Evolutionary conservation across 1,140 invertebrate genomes (phyloP), one percentile per base, ranked within the genome.

Genomic region (Goniozus legneri): DNA sequence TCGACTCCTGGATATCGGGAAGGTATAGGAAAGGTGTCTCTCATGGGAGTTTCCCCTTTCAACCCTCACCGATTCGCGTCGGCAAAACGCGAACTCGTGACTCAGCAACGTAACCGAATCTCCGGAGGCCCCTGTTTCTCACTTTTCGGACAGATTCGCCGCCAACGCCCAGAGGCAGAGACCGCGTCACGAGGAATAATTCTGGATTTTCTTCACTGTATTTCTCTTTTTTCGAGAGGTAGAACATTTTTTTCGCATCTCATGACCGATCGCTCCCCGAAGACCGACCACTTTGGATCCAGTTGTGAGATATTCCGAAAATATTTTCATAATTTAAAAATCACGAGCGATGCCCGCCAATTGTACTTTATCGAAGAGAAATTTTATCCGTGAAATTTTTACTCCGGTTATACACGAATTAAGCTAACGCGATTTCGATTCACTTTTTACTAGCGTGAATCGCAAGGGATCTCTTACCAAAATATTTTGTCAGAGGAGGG

Each of bases 101-200:
- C 59, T 71, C 69, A 68, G 69, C 69, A 66, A 52, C 46, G 24
- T 21, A 57, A 64, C 58, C 39, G 52, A 50, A 58, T 59, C 69
- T 64, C 65, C 31, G 16, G 67, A 58, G 66, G 62, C 64, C 58
- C 58, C 54, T 68, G 59, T 58, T 62, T 59, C 54, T 52, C 62
- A 44, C 55, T 45, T 62, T 19, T 14, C 46, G 50, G 42, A 54
- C 42, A 38, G 34, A 47, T 51, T 53, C 36, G 42, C 51, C 54
- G 61, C 59, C 52, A 60, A 62, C 60, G 58, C 56, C 59, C 61
- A 21, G 19, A 31, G 33, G 16, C 47, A 21, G 37, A 42, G 49
- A n/a, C n/a, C n/a, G n/a, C n/a, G n/a, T n/a, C n/a, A n/a, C n/a
- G n/a, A n/a, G n/a, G n/a, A n/a, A n/a, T n/a, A n/a, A n/a, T 27